Evolutionary conservation across 2,797 vertebrate species (phyloP), one percentile per base, ranked within the genome.

Genomic region (Liasis olivaceus): DNA sequence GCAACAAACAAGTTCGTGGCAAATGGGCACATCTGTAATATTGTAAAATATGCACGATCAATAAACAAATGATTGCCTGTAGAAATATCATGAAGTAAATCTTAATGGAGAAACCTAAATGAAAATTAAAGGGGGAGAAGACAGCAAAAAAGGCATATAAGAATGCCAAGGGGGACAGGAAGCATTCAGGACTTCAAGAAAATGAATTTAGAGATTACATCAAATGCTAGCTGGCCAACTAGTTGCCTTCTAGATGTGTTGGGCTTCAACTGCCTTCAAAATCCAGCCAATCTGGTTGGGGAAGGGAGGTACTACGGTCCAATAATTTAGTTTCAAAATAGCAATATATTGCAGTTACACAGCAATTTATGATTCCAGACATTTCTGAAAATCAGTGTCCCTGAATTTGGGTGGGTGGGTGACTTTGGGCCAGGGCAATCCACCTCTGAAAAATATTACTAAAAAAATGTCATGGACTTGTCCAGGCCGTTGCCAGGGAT

Each of bases 51-150:
- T 47, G 42, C 0, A 20, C 47, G 72, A 47, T 47, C 36, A 24
- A 24, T 81, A 24, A 47, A 47, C 17, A 81, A 81, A 81, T 47
- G 36, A 20, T 47, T 81, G 36, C 24, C 36, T 81, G 3, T 24
- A 47, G 72, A 47, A 81, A 81, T 47, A 11, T 81, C 47, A 81
- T 81, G 36, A 81, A 47, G 36, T 81, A 47, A 77, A 77, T 22
- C 31, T 77, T 42, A 77, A 47, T 24, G 42, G 9, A 87, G 20
- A 95, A 56, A 87, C 59, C 17, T 77, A 14, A 36, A 59, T 17
- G 85, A 54, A 89, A 72, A 81, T 87, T 92, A 63, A 89, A 51
- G 63, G 26, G 58, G 87, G 63, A 42, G 60, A 89, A 88, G 14
- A 28, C n/a, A n/a, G 58, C 54, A 22, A 69, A 85, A 63, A 64